phyloP scores from a whole-genome alignment of 2,888 invertebrate genomes.

The Hyppa rectilinea region DNA sequence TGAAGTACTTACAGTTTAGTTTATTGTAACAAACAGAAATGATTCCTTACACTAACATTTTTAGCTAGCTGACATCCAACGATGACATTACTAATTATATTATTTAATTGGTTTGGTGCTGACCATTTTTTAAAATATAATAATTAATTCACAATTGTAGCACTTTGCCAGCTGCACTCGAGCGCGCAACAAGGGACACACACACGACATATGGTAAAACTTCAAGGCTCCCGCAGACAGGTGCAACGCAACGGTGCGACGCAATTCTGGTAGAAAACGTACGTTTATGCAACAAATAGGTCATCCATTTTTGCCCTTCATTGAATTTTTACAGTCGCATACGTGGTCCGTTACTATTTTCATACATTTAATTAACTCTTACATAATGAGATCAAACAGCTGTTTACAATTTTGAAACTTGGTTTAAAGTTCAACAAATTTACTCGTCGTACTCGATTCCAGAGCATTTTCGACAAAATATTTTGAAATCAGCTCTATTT shows the following conservation, averaged over 20 bases:
- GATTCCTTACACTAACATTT: neutral
- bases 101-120: neutral
- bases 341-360: slow-evolving; percentile 11
- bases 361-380: slow-evolving; percentile 29
- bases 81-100: neutral
- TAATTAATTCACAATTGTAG: neutral
- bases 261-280: no score
- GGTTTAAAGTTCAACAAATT: slow-evolving; percentile 37
- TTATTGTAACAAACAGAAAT: neutral
- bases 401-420: slow-evolving; percentile 38
- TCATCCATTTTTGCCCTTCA: slow-evolving; percentile 35
- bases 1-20: neutral
- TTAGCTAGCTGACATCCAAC: neutral
- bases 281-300: slow-evolving; percentile 30
- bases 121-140: neutral
- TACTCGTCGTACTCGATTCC: slow-evolving; percentile 10
- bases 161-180: neutral
- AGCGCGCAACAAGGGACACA: slow-evolving; percentile 14
- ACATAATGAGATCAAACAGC: slow-evolving; percentile 24
- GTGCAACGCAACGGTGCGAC: no score
- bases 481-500: slow-evolving; percentile 37
- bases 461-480: slow-evolving; percentile 23
- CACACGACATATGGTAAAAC: slow-evolving; percentile 9
- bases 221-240: no score
- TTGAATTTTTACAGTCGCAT: neutral